Evolutionary conservation across 2,888 invertebrate genomes (phyloP).

Genomic region (Drosophila subsilvestris): DNA sequence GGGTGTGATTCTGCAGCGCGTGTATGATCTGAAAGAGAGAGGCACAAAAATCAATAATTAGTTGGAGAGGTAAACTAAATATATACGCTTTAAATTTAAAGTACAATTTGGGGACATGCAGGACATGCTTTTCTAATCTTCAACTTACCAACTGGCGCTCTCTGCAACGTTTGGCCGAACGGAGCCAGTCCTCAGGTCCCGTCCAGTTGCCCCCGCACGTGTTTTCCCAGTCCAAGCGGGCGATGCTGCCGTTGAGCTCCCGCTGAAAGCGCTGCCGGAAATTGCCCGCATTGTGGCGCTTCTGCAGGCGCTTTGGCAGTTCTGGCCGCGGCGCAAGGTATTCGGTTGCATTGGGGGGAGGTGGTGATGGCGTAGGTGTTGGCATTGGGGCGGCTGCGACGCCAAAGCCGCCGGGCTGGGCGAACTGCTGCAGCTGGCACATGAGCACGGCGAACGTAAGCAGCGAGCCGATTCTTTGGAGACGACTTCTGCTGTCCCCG

Average conservation of each 20-base stretch:
- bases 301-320: constrained; percentile 43
- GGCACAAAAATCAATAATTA: background rate
- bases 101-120: too few species aligned
- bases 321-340: background rate
- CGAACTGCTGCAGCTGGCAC: constrained; percentile 52
- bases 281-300: constrained; percentile 42
- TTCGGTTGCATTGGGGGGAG: background rate
- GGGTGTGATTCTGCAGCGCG: constrained; percentile 29
- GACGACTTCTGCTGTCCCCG: constrained; percentile 40
- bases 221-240: constrained; percentile 69
- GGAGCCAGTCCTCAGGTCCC: background rate
- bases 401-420: constrained; percentile 19
- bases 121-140: too few species aligned
- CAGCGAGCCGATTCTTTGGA: constrained; percentile 39
- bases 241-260: constrained; percentile 51
- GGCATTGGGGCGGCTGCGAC: constrained; percentile 23
- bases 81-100: too few species aligned
- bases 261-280: constrained; percentile 49
- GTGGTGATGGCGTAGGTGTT: background rate
- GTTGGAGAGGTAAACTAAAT: too few species aligned
- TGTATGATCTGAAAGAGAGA: constrained; percentile 13
- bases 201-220: constrained; percentile 68
- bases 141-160: constrained; percentile 49
- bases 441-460: constrained; percentile 55
- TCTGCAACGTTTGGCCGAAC: constrained; percentile 10